These are phyloP conservation scores for Menidia menidia DNA, from an alignment of 2,797 vertebrate species.

Conservation along the genomic window DNA sequence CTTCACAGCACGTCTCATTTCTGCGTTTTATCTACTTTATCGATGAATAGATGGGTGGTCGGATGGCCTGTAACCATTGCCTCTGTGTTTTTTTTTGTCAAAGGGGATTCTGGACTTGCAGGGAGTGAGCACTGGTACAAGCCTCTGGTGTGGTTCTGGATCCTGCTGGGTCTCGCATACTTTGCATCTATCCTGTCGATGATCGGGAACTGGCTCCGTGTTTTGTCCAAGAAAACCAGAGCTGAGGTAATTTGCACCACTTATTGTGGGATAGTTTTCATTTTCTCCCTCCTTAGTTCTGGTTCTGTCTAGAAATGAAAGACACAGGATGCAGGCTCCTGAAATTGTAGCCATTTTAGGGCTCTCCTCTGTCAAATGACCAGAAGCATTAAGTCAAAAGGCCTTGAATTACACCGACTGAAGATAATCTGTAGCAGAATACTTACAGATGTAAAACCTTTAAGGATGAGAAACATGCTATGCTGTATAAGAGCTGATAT, in stretches of 20 bases:
- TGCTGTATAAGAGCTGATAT: too few relatives aligned
- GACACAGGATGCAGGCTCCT: too few relatives aligned
- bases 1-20: slow-evolving; percentile 3
- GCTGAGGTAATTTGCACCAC: slow-evolving; percentile 83
- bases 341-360: too few relatives aligned
- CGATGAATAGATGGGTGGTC: slow-evolving; percentile 8
- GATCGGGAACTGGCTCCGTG: slow-evolving; percentile 93
- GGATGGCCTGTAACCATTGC: background rate
- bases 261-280: too few relatives aligned
- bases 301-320: too few relatives aligned
- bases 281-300: too few relatives aligned
- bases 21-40: slow-evolving; percentile 43
- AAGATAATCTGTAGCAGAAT: background rate
- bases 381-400: too few relatives aligned
- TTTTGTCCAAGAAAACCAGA: slow-evolving; percentile 88
- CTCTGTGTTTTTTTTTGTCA: slow-evolving; percentile 13
- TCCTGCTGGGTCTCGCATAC: slow-evolving; percentile 91
- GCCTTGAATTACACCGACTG: too few relatives aligned
- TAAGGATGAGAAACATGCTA: too few relatives aligned
- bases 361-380: too few relatives aligned
- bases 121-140: slow-evolving; percentile 87
- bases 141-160: slow-evolving; percentile 94
- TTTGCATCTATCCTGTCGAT: slow-evolving; percentile 92
- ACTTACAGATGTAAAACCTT: background rate
- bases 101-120: slow-evolving; percentile 81